These are phyloP conservation scores for Mimachlamys varia DNA, from an alignment of 2,888 invertebrate species.

Conservation along the genomic window DNA sequence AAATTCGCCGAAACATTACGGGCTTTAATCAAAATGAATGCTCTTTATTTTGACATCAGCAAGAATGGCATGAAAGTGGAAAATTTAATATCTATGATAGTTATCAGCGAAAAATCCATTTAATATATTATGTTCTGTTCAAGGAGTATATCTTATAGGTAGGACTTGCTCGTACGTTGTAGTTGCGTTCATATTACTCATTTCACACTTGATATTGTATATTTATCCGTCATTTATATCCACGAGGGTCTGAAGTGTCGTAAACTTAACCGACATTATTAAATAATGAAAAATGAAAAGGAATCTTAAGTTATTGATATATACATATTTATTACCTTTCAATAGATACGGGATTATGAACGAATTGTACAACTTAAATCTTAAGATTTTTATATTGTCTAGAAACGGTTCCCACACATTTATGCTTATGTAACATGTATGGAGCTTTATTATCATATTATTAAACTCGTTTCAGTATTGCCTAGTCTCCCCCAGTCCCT, in stretches of 20 bases:
- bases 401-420: too few species aligned
- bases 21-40: not conserved
- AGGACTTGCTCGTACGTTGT: not conserved
- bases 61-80: not conserved
- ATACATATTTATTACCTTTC: too few species aligned
- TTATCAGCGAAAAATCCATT: conserved; percentile 8
- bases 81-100: not conserved
- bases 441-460: too few species aligned
- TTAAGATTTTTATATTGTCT: too few species aligned
- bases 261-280: not conserved
- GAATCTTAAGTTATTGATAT: too few species aligned
- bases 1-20: not conserved
- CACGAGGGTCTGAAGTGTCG: not conserved
- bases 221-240: not conserved
- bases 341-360: too few species aligned
- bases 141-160: not conserved
- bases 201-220: conserved; percentile 4
- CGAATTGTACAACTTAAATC: too few species aligned
- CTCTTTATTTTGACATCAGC: not conserved
- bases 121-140: conserved; percentile 3
- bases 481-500: not conserved
- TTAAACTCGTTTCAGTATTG: not conserved
- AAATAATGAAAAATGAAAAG: too few species aligned
- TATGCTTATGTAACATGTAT: too few species aligned
- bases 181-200: not conserved